phyloP scores from a whole-genome alignment of 2,888 invertebrate species.

The Germaria angustata region DNA sequence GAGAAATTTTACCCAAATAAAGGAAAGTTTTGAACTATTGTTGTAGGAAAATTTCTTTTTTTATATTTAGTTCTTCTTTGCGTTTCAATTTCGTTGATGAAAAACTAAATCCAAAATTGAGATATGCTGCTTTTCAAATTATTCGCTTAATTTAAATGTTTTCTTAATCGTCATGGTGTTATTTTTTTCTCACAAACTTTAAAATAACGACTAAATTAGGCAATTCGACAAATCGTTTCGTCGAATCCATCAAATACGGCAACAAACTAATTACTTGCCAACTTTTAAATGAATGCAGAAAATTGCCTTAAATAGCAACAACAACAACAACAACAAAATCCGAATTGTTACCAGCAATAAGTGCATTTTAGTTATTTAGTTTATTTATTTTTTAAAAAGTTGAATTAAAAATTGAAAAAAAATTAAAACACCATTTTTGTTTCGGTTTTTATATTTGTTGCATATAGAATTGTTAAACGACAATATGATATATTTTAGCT shows the following conservation, averaged over 20 bases:
- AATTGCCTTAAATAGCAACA: slow-evolving; percentile 34
- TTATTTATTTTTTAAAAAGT: slow-evolving; percentile 26
- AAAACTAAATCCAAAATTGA: neutral
- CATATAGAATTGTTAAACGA: slow-evolving; percentile 17
- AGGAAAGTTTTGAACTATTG: too few relatives aligned
- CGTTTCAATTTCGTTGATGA: neutral
- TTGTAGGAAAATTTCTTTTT: too few relatives aligned
- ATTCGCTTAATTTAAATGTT: slow-evolving; percentile 29
- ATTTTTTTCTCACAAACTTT: neutral
- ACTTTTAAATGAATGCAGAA: neutral
- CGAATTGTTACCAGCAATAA: neutral
- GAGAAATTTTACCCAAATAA: too few relatives aligned
- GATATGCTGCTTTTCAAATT: neutral
- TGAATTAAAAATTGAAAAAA: neutral
- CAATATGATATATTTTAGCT: neutral
- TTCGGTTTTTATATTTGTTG: slow-evolving; percentile 8
- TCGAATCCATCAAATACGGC: neutral
- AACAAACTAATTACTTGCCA: slow-evolving; percentile 27
- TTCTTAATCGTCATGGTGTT: neutral
- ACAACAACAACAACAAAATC: neutral
- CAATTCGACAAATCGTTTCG: slow-evolving; percentile 35
- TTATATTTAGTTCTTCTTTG: too few relatives aligned
- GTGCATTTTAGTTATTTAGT: slow-evolving; percentile 4
- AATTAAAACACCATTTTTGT: neutral
- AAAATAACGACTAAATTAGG: slow-evolving; percentile 33